These are phyloP conservation scores for Pteropus rufus DNA, from an alignment of 2,797 vertebrate species.

Conservation along the genomic window DNA sequence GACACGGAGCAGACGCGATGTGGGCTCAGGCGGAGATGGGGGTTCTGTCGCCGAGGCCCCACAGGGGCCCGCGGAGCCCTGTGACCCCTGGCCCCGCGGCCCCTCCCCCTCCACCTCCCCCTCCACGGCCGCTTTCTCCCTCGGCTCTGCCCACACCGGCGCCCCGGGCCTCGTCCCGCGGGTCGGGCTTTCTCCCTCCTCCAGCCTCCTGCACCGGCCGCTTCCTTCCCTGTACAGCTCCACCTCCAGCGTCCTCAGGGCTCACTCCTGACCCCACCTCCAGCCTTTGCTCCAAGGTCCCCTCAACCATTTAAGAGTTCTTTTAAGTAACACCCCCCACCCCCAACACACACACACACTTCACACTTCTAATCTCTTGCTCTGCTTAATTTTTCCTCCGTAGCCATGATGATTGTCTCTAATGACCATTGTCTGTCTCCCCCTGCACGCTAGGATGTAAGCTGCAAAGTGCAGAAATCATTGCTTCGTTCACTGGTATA, in stretches of 20 bases:
- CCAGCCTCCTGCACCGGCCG: background rate
- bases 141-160: background rate
- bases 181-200: background rate
- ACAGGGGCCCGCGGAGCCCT: accelerated
- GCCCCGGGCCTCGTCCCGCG: accelerated
- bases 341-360: background rate
- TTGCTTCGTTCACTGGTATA: background rate
- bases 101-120: too few relatives aligned
- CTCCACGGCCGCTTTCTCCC: background rate
- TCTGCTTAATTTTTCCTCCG: background rate
- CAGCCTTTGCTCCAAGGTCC: background rate
- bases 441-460: background rate
- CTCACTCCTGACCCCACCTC: background rate
- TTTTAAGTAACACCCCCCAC: background rate
- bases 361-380: background rate
- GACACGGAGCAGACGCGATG: too few relatives aligned
- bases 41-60: accelerated
- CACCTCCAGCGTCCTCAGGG: accelerated
- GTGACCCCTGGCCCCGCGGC: background rate
- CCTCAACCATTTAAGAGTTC: background rate
- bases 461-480: background rate
- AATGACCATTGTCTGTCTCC: background rate
- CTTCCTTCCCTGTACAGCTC: background rate
- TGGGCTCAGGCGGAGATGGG: too few relatives aligned
- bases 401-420: background rate